phyloP scores from a whole-genome alignment of 2,113 vertebrate genomes.

The Heterotis niloticus region DNA sequence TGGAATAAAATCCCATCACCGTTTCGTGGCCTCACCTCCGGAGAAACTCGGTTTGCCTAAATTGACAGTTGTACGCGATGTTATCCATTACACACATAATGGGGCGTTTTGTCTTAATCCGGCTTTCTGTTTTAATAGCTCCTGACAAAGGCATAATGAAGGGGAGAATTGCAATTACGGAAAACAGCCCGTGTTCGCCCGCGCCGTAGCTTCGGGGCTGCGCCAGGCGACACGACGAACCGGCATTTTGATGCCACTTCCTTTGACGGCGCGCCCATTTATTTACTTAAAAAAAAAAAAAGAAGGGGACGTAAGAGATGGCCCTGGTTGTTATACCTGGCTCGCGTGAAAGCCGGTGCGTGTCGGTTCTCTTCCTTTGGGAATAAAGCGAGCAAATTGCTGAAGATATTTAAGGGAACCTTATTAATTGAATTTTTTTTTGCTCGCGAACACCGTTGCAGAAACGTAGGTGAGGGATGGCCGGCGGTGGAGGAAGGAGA shows the following conservation, averaged over 20 bases:
- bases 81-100: constrained; percentile 57
- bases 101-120: constrained; percentile 46
- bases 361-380: constrained; percentile 40
- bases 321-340: not conserved
- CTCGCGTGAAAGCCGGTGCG: constrained; percentile 29
- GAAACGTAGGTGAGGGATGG: too few relatives aligned
- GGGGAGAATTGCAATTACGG: constrained; percentile 42
- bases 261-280: constrained; percentile 43
- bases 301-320: not conserved
- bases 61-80: constrained; percentile 55
- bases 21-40: not conserved
- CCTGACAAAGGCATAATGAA: constrained; percentile 48
- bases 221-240: constrained; percentile 45
- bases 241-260: constrained; percentile 39
- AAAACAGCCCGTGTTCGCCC: constrained; percentile 5
- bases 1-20: constrained; percentile 1
- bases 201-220: constrained; percentile 15
- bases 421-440: constrained; percentile 78
- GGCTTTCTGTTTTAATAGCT: constrained; percentile 27
- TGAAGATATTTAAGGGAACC: constrained; percentile 77
- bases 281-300: too few relatives aligned
- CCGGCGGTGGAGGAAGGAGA: too few relatives aligned
- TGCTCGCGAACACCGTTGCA: too few relatives aligned
- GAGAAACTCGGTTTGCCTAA: constrained; percentile 16
- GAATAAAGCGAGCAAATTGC: constrained; percentile 55